Evolutionary conservation across 2,113 vertebrate species (phyloP).

Genomic region (Rhinoptilus africanus): DNA sequence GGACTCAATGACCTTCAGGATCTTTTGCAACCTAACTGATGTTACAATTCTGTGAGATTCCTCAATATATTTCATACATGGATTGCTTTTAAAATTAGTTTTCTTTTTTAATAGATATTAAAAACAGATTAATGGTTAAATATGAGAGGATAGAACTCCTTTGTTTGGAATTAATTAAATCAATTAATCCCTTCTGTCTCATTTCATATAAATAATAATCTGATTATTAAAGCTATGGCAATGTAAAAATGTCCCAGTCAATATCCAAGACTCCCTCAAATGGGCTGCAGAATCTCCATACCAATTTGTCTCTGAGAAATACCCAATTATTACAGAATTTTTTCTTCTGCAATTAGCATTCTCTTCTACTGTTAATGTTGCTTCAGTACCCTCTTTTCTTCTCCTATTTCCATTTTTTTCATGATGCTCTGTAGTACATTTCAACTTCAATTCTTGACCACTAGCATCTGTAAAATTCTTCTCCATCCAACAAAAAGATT

Average conservation of each 20-base stretch:
- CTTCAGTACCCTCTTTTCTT: background rate
- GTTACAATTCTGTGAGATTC: background rate
- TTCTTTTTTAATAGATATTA: background rate
- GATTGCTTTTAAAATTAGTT: rapidly evolving
- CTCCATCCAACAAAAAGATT: background rate
- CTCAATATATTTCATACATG: background rate
- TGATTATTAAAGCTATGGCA: background rate
- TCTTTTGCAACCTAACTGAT: background rate
- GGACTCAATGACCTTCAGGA: background rate
- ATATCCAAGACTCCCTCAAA: background rate
- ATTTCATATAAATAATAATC: background rate
- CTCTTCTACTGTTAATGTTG: background rate
- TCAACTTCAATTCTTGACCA: background rate
- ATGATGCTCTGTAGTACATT: background rate
- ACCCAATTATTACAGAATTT: background rate
- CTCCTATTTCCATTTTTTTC: background rate
- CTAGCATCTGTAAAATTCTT: background rate
- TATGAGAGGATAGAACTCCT: background rate
- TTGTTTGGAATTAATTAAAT: background rate
- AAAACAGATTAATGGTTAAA: background rate
- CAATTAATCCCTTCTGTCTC: background rate
- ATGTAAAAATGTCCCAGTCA: background rate
- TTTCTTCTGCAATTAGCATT: background rate
- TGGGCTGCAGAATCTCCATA: background rate
- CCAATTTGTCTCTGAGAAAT: background rate